Base-by-base conservation (phyloP, 2,888 invertebrate genomes). In the Malthinus flaveolus region DNA sequence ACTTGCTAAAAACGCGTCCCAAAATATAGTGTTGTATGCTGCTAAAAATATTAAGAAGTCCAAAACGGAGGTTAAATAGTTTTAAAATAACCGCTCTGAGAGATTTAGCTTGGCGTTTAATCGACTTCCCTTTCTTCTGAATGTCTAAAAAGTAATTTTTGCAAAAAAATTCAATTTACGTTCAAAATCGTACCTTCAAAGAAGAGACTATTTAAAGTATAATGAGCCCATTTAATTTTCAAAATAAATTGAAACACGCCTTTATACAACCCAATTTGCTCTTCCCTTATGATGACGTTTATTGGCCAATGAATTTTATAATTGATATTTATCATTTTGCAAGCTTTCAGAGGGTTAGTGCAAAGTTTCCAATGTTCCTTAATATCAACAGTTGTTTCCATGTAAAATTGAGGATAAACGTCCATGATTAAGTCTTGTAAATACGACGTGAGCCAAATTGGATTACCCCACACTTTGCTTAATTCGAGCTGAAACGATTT, bases 391-490 rank as follows among this genome's bases (percentile, higher is more conserved):
- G 62, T 63, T 49, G 74, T 73, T 36, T 72, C 69, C 33, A 73
- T 69, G 51, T 73, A 75, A 50, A 76, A 72, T 11, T 73, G 70
- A 0, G 78, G 78, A 60, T 77, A 76, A 0, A 68, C 53, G 55
- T 78, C 78, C 66, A 73, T 72, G 3, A 79, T 64, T n/a, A 75
- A 68, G 56, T 78, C 78, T 45, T 76, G 78, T 7, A 79, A 65
- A 51, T 75, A 71, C 1, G 73, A 73, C 0, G 77, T 76, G 10
- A 78, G 63, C 73, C 73, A 73, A 10, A 75, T 69, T 13, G 71
- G 68, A 54, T 75, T 76, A 33, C 74, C 75, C 72, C 75, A 76
- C 47, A 63, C 59, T 52, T 64, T 66, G 15, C 57, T 66, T 1
- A 61, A 44, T 8, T 70, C 65, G 35, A 72, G 66, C 73, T 74